Evolutionary conservation across 2,888 invertebrate species (phyloP), one percentile per base, ranked within the genome.

Genomic region (Osmoderma eremita): DNA sequence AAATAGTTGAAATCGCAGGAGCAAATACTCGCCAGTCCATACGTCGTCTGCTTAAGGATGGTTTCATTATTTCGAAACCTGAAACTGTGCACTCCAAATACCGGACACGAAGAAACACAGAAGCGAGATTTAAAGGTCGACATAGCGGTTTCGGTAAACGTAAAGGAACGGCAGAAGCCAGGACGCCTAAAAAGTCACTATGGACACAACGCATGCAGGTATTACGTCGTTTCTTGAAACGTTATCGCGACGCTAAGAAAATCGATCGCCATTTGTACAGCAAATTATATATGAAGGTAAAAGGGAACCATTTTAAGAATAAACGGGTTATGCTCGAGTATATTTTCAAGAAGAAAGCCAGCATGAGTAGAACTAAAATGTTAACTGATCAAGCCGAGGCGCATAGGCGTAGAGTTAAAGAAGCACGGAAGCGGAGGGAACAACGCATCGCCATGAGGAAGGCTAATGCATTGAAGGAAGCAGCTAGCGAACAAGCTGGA

Each of bases 321-420:
- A 98, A 98, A 88, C 91, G 98, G 82, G 94, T 97, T 30, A 86
- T 98, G 64, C 97, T 98, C 95, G 98, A 98, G 85, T 95, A 94
- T 86, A 98, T 98, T 83, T 98, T 98, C 88, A 98, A 97, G 88
- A 97, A 96, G 90, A 98, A 98, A 90, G 94, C 97, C 63, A 98
- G 98, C 85, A 97, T 97, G 83, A 91, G 93, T 73, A 91, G 98
- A 83, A 90, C 93, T 78, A 98, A 98, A 86, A 94, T 95, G 92
- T 85, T 92, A 73, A 86, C 85, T 84, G 97, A 98, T 83, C 96
- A 97, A 84, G 96, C 97, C n/a, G 97, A 98, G 81, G 97, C 97
- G 65, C 90, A 97, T 75, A 90, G 98, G 80, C 90, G 90, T 79
- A 95, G 94, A 85, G 95, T 94, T 73, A 94, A 93, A 83, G 97